Percentiles rank a stretch among this genome's conserved stretches.
Conservation (phyloP, 2,888 invertebrate species). For the Frankliniella intonsa region DNA sequence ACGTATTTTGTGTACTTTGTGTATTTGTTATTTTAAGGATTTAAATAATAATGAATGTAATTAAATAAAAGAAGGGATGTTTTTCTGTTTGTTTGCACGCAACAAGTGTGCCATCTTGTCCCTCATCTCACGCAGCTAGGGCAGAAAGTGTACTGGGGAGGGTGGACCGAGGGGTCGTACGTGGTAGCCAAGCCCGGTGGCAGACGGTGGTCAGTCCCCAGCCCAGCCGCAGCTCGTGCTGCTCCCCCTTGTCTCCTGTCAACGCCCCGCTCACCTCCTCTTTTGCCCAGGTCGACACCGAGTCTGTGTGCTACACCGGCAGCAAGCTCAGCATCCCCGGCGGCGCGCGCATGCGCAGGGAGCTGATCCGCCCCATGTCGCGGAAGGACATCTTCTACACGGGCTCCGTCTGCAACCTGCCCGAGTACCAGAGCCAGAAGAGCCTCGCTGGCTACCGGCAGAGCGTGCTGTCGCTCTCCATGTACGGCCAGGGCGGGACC, state of each 20-base stretch:
- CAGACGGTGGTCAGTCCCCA: too few species aligned
- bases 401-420: conserved; percentile 85
- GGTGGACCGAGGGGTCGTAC: too few species aligned
- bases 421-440: conserved; percentile 87
- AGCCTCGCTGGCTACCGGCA: conserved; percentile 82
- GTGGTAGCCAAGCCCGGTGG: too few species aligned
- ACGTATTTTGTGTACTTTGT: not conserved
- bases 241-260: too few species aligned
- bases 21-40: too few species aligned
- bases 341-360: conserved; percentile 45
- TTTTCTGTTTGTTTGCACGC: too few species aligned
- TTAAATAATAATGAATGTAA: too few species aligned
- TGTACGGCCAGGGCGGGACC: conserved; percentile 55
- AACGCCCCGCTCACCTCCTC: too few species aligned
- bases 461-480: conserved; percentile 80
- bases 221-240: not conserved
- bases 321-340: conserved; percentile 52
- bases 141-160: too few species aligned
- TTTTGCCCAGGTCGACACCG: conserved; percentile 52
- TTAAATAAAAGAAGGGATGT: too few species aligned
- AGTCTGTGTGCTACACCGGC: conserved; percentile 62
- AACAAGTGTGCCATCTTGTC: too few species aligned
- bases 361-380: conserved; percentile 79
- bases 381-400: conserved; percentile 96
- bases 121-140: too few species aligned